Base-by-base conservation (phyloP, 2,113 vertebrate species). In the Athene noctua region DNA sequence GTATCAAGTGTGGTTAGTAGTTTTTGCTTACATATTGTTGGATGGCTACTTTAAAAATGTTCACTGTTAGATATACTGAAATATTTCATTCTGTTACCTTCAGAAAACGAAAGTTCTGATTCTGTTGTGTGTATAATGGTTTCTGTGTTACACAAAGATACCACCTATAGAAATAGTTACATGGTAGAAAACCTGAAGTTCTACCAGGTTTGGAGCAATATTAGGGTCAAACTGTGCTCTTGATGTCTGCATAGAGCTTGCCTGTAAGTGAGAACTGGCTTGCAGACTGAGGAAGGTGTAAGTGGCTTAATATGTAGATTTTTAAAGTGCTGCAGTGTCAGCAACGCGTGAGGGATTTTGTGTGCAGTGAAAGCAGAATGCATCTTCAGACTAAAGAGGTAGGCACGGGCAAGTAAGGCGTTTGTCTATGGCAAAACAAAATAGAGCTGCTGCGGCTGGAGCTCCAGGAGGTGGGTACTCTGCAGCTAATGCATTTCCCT, bases 401-500 rank as follows among this genome's bases (percentile, higher is more conserved):
- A 5, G 65, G 65, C 61, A 30, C 2, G 2, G 77, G 46, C 74
- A 74, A 88, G 86, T 47, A 19, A 87, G 78, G 54, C 5, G 25
- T 15, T 34, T 16, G 83, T 59, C 51, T 52, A 38, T 66, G 72
- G 49, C 55, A 71, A 11, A 59, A 15, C 26, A 1, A 59, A 46
- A 30, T 1, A 0, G 52, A 57, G 81, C 77, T 67, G 87, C 59
- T 74, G 88, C 44, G 44, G 44, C 22, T 80, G 84, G 4, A 36
- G 84, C 81, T 86, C 67, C n/a, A 3, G 82, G 82, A 51, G 91
- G 17, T 79, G 75, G 57, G 32, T 59, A 10, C 46, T 84, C 52
- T 55, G 66, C 51, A 66, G 80, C 94, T 72, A 55, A 6, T 61
- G 92, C 89, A 20, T 77, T 92, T 94, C 63, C 55, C 65, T 96